Base-by-base conservation (phyloP, 92 coral and sea anemone species). In the Phenganax subtilis region DNA sequence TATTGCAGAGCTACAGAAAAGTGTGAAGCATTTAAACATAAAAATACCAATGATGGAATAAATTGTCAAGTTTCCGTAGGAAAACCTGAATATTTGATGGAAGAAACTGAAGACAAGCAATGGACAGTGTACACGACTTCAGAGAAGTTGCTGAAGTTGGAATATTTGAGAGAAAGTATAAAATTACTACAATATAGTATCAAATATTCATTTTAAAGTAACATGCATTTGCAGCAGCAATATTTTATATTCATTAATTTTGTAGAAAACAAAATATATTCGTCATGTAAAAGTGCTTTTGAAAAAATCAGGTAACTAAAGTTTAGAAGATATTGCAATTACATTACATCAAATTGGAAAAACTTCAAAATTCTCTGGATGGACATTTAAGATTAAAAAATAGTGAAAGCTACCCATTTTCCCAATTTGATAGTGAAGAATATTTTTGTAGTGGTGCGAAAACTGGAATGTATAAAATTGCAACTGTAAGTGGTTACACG, bases 221-320 rank as follows among this genome's bases (percentile, higher is more conserved):
- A 37, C 3, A 5, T 37, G 47, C 47, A 37, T 37, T 5, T 37
- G 3, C 47, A 37, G 5, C 47, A 37, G 15, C 15, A 59, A 59
- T 59, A 59, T 6, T 17, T 59, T 59, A 25, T 59, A 14, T 14
- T 25, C 12, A 10, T 14, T 59, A 0, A n/a, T n/a, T 59, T 0
- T 14, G 7, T 59, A 59, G 65, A 59, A 59, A 59, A 59, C 65
- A 59, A 59, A 14, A 59, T 59, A 0, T 14, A 59, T 59, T 1
- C 65, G 6, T 59, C 65, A 6, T 59, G 65, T 20, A 59, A 59
- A 59, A 59, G 65, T 59, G 65, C 65, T 59, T 59, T 59, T n/a
- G 65, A 59, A 59, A 6, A 59, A 59, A 59, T 59, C 65, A 0
- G 65, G 65, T 59, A 14, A 59, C 20, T n/a, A 59, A 6, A 14